Base-by-base conservation (phyloP, 1,140 invertebrate species). In the Lysiphlebus fabarum region DNA sequence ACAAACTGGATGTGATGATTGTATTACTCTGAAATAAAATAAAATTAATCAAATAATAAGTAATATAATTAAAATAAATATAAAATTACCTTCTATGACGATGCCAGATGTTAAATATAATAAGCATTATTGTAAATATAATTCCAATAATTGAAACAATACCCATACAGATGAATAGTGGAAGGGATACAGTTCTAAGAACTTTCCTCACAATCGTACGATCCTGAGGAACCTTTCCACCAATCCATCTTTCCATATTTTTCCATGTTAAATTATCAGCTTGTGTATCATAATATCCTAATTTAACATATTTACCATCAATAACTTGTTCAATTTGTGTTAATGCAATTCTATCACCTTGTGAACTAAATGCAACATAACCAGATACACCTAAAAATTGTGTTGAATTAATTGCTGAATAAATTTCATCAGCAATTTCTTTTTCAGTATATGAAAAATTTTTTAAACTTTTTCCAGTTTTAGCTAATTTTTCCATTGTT, bases 261-360 rank as follows among this genome's bases (percentile, higher is more conserved):
- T 90, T 83, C 95, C 95, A 98, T 2, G 93, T 95, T 3, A 99
- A 83, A 79, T 98, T 96, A 75, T 98, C 93, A 38, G 88, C 89
- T 69, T 93, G 92, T 14, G 91, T 94, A 74, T 99, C 96, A 72
- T 97, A 99, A 74, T 94, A 98, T 7, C 95, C 96, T n/a, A 98
- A 81, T 68, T 94, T 91, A 11, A 91, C 86, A 75, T 99, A 99
- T 70, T 91, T 93, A 51, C 95, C 95, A 79, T 96, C 90, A 67
- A 89, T 88, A 82, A 99, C 89, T 79, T 99, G 97, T 76, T 99
- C 97, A 62, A 99, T 95, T 81, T 98, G 93, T 7, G 96, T 99
- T 74, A 96, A 83, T n/a, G 96, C 95, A 70, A 99, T 99, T 67
- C 98, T 87, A 81, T 99, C 97, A 66, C 98, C 98, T 80, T 95